Evolutionary conservation across 2,888 invertebrate genomes (phyloP), one percentile per base, ranked within the genome.

Genomic region (Lysandra bellargus): DNA sequence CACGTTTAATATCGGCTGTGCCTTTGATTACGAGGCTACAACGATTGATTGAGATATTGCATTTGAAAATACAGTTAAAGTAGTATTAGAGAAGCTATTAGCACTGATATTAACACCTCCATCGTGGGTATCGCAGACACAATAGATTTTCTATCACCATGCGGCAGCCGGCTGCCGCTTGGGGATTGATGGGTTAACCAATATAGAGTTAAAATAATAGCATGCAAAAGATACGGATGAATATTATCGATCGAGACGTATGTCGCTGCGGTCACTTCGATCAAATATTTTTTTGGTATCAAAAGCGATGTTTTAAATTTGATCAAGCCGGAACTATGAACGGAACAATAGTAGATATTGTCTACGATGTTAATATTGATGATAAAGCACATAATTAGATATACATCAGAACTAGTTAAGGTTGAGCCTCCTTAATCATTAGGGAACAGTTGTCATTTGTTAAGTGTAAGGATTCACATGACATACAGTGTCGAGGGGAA

Each of bases 11-110:
- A 76, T 76, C 57, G 37, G 76, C 33, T 57, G 53, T 53, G 17
- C 33, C 76, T 76, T 76, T 76, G 76, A 76, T 53, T 37, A 33
- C 76, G 33, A 69, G 33, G 5, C 69, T 69, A 37, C 14, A 69
- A 69, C 69, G 69, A 69, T 37, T 37, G 69, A 69, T 69, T 69
- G 69, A 69, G 33, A 69, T 69, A 69, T 69, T 69, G 69, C 69
- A 69, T 69, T 69, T 69, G 69, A 37, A 69, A 69, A 69, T 69
- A 37, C 33, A 37, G 33, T 33, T 49, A 49, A 49, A 69, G 30
- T 30, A 64, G 12, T 30, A 9, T 64, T 12, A 12, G 30, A 30
- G 14, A 1, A 69, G 33, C 33, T 17, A 14, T 69, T 69, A 17
- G 4, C 6, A 1, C 33, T 69, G 33, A 33, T 33, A 33, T 1